Conservation (phyloP, 2,797 vertebrate genomes). For the Mareca strepera region DNA sequence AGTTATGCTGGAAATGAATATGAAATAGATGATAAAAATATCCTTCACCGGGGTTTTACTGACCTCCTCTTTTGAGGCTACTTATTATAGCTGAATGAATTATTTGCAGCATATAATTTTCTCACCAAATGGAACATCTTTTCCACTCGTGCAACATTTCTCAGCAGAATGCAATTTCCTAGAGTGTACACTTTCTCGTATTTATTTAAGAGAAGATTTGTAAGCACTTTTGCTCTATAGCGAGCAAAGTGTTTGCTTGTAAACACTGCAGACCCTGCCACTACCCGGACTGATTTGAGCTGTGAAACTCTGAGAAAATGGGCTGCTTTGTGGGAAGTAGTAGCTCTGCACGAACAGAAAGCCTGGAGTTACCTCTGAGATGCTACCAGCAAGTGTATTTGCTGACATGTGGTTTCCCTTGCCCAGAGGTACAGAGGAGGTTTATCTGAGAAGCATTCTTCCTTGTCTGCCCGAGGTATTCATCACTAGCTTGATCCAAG, state of each 20-base stretch:
- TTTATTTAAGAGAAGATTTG: conserved; percentile 56
- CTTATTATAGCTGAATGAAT: conserved; percentile 65
- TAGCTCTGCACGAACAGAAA: background rate
- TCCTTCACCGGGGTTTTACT: conserved; percentile 52
- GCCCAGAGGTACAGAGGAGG: background rate
- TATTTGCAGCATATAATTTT: conserved; percentile 63
- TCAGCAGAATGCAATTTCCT: conserved; percentile 37
- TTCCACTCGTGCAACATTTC: background rate
- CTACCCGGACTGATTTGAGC: conserved; percentile 6
- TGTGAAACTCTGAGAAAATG: background rate
- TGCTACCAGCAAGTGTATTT: background rate
- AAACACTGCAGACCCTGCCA: background rate
- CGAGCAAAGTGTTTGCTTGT: conserved; percentile 31
- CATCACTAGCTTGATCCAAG: background rate
- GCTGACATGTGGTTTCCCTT: background rate
- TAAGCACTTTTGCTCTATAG: conserved; percentile 39
- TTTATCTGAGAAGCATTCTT: background rate
- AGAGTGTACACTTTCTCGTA: conserved; percentile 30
- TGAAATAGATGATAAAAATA: conserved; percentile 65
- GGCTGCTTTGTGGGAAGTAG: background rate
- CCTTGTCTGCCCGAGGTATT: background rate
- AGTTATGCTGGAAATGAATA: conserved; percentile 61
- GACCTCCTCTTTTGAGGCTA: conserved; percentile 60
- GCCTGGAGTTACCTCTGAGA: conserved; percentile 1
- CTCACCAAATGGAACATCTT: conserved; percentile 28